phyloP scores from a whole-genome alignment of 2,797 vertebrate genomes.

The Betta splendens region DNA sequence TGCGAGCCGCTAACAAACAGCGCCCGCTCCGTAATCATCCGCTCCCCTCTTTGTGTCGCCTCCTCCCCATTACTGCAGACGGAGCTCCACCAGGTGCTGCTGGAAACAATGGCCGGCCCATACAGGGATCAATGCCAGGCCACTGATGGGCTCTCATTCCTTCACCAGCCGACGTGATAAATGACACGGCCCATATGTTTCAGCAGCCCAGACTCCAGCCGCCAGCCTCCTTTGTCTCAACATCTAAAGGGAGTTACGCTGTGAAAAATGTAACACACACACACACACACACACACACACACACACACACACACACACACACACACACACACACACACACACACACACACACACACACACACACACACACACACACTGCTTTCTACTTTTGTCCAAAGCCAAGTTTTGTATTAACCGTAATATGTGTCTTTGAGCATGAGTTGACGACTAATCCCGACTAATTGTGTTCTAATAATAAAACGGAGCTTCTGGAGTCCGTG shows the following conservation, averaged over 20 bases:
- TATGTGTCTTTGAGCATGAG: conserved; percentile 20
- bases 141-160: conserved; percentile 95
- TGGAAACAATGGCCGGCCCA: conserved; percentile 91
- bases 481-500: conserved; percentile 34
- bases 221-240: conserved; percentile 75
- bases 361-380: conserved; percentile 33
- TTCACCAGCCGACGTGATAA: conserved; percentile 93
- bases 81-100: conserved; percentile 86
- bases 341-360: conserved; percentile 34
- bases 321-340: conserved; percentile 7
- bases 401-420: conserved; percentile 23
- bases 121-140: conserved; percentile 92
- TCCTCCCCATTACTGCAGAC: conserved; percentile 84
- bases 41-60: conserved; percentile 65
- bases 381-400: conserved; percentile 38
- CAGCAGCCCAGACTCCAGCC: conserved; percentile 84
- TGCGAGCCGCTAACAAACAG: conserved; percentile 42
- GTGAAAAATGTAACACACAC: conserved; percentile 56
- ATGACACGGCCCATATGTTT: conserved; percentile 88
- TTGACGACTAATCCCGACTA: conserved; percentile 42
- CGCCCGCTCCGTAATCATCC: conserved; percentile 38
- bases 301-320: conserved; percentile 19
- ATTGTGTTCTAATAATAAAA: conserved; percentile 39
- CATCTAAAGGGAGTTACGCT: conserved; percentile 69
- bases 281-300: conserved; percentile 36